Conservation (phyloP, 2,797 vertebrate species). For the Syngnathus acus region DNA sequence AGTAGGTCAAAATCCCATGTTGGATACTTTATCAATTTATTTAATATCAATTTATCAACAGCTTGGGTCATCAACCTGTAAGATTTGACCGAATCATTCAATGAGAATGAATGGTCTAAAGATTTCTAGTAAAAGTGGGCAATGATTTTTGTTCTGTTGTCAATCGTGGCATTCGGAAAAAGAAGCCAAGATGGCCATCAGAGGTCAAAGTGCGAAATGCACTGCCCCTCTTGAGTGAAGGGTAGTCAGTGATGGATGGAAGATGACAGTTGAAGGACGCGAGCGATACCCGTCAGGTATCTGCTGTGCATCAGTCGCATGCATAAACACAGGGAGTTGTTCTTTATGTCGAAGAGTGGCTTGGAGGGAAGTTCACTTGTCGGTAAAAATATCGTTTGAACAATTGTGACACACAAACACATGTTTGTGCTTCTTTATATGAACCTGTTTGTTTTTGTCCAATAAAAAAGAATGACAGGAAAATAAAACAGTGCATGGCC, state of each 20-base stretch:
- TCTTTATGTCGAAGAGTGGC: slow-evolving; percentile 14
- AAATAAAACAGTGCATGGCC: background rate
- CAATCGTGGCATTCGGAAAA: background rate
- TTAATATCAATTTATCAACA: slow-evolving; percentile 21
- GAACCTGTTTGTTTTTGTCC: background rate
- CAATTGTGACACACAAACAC: background rate
- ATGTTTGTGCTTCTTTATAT: slow-evolving; percentile 5
- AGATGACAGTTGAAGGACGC: slow-evolving; percentile 37
- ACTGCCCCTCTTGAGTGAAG: slow-evolving; percentile 17
- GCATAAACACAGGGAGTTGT: slow-evolving; percentile 6
- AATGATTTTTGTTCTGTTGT: background rate
- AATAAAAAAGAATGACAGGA: slow-evolving; percentile 1
- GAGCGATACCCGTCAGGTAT: slow-evolving; percentile 34
- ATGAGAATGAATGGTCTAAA: slow-evolving; percentile 6
- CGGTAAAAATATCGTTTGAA: slow-evolving; percentile 15
- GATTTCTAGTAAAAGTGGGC: slow-evolving; percentile 1
- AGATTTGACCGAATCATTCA: slow-evolving; percentile 26
- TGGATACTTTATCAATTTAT: slow-evolving; percentile 40
- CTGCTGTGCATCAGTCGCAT: slow-evolving; percentile 8
- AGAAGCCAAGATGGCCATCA: slow-evolving; percentile 8
- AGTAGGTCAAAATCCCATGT: slow-evolving; percentile 54
- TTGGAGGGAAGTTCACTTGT: slow-evolving; percentile 38
- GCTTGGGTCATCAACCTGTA: slow-evolving; percentile 24
- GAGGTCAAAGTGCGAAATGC: slow-evolving; percentile 24
- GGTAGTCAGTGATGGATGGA: slow-evolving; percentile 38